phyloP scores from a whole-genome alignment of 2,797 vertebrate species.

The Dendrocincla fuliginosa region DNA sequence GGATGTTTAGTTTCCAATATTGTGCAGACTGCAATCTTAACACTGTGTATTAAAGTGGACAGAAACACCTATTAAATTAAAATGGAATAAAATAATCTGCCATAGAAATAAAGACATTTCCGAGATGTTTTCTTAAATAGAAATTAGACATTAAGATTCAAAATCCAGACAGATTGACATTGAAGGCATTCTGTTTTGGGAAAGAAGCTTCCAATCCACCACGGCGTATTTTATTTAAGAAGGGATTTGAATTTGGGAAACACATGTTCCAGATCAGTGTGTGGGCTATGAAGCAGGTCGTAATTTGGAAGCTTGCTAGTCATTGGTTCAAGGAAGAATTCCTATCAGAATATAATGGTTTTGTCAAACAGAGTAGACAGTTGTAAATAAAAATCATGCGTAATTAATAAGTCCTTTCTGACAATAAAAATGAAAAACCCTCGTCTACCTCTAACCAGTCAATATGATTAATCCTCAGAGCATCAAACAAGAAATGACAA shows the following conservation, averaged over 20 bases:
- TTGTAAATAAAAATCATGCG: not conserved
- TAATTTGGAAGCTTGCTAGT: not conserved
- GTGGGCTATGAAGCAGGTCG: not conserved
- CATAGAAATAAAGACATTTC: not conserved
- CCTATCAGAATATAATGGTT: not conserved
- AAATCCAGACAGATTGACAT: not conserved
- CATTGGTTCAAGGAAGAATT: not conserved
- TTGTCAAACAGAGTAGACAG: not conserved
- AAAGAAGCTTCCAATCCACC: not conserved
- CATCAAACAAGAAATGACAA: not conserved
- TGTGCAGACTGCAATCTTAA: not conserved
- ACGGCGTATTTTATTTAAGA: not conserved
- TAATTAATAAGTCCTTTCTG: not conserved
- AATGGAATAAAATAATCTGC: not conserved
- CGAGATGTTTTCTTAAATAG: not conserved
- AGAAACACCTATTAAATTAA: not conserved
- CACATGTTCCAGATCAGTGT: not conserved
- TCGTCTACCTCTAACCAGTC: not conserved
- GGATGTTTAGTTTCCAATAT: not conserved
- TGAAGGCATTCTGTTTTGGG: not conserved
- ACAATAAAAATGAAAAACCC: not conserved
- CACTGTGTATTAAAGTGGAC: not conserved
- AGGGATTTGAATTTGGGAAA: not conserved
- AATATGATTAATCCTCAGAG: not conserved
- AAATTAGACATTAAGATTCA: not conserved